Base-by-base conservation (phyloP, 2,888 invertebrate species). In the Melanchra persicariae region DNA sequence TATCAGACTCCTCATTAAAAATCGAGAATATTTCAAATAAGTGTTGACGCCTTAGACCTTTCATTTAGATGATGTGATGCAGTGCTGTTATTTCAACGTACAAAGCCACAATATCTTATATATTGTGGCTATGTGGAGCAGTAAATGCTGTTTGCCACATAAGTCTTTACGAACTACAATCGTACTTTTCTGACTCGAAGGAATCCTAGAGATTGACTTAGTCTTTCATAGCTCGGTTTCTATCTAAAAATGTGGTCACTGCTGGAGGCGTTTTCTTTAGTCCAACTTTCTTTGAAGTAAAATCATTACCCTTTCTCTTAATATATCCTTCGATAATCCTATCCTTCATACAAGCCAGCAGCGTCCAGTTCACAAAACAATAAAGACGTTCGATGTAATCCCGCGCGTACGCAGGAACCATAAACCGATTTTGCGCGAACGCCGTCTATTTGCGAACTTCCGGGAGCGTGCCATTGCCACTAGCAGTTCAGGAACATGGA, bases 371-470 rank as follows among this genome's bases (percentile, higher is more conserved):
- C 37, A 64, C 26, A 22, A 73, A 73, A 79, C 74, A 65, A 70
- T 78, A 49, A 79, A 79, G 55, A 30, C 59, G 19, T 82, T 79
- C 68, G n/a, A 49, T 54, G 79, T 73, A 80, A 74, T 57, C 63
- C 65, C 62, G 76, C 71, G 64, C 71, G 26, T 55, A 60, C 72
- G 58, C 75, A 61, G 84, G 72, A 83, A 84, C 79, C 43, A 81
- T 85, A 73, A 82, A 80, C 65, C 22, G 47, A 47, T 40, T 51
- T 69, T 64, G 70, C 70, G 75, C 55, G 77, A 72, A 74, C 68
- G 64, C 51, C 63, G 58, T 72, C 85, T 86, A 87, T 87, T 87
- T 87, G 83, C 85, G 81, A 26, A 81, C 79, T 87, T 87, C 87
- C 87, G 81, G 77, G 82, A 70, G 76, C 77, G 73, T 77, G 78